Percentiles rank a stretch among this genome's conserved stretches.
phyloP scores from a whole-genome alignment of 2,888 invertebrate species.

The Allolobophora icterica region DNA sequence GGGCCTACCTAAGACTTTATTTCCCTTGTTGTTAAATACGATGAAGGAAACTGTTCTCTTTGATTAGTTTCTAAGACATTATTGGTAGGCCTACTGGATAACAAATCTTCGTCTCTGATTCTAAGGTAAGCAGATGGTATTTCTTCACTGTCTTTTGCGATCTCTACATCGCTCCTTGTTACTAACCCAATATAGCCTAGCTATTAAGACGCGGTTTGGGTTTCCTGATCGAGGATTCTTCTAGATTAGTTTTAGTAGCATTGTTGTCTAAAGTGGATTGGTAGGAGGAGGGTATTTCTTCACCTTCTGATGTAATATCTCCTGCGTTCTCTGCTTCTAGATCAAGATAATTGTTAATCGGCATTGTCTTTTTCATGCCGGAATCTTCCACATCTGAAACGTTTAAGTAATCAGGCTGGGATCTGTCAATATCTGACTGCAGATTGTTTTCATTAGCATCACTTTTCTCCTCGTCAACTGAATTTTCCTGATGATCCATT shows the following conservation, averaged over 20 bases:
- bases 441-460: no score
- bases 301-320: no score
- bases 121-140: slow-evolving; percentile 6
- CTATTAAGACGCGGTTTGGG: neutral
- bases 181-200: neutral
- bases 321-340: neutral
- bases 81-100: neutral
- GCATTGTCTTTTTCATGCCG: neutral
- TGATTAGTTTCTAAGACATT: no score
- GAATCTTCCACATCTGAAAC: neutral
- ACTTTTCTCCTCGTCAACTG: neutral
- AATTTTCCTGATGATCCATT: neutral
- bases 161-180: neutral
- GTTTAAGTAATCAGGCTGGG: neutral
- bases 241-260: neutral
- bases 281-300: neutral
- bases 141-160: neutral
- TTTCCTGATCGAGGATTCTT: neutral
- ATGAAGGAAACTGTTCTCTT: neutral
- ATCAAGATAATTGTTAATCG: neutral
- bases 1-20: neutral
- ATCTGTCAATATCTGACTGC: neutral
- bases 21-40: neutral
- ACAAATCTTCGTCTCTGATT: neutral
- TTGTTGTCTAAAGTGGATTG: neutral